These are phyloP conservation scores for Barbus barbus DNA, from an alignment of 2,113 vertebrate species.

Conservation along the genomic window DNA sequence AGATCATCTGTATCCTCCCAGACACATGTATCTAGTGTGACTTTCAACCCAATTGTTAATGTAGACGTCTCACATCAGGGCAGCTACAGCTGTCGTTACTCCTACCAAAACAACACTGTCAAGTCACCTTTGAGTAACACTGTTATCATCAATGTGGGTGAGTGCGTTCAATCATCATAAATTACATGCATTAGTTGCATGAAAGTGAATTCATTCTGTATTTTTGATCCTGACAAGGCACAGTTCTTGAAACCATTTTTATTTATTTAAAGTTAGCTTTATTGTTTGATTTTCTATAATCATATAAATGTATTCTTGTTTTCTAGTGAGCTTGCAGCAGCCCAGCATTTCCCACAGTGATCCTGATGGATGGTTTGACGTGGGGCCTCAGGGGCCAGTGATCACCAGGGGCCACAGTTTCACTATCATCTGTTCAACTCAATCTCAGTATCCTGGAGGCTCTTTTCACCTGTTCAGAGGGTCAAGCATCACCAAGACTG, in stretches of 20 bases:
- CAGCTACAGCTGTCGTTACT: too few species aligned
- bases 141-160: conserved; percentile 40
- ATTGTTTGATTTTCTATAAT: not conserved
- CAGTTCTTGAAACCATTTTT: not conserved
- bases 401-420: conserved; percentile 40
- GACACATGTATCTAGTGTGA: too few species aligned
- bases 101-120: too few species aligned
- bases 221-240: too few species aligned
- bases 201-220: not conserved
- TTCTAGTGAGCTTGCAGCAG: conserved; percentile 35
- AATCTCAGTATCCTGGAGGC: conserved; percentile 48
- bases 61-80: too few species aligned
- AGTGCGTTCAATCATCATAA: not conserved
- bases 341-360: conserved; percentile 33
- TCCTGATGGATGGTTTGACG: not conserved
- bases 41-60: too few species aligned
- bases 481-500: conserved; percentile 11
- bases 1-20: too few species aligned
- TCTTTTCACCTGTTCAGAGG: conserved; percentile 43
- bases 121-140: conserved; percentile 32
- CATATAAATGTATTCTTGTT: not conserved
- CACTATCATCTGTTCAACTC: conserved; percentile 52
- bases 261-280: too few species aligned
- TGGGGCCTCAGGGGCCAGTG: conserved; percentile 24
- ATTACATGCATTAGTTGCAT: not conserved